A percentile compares a stretch with the other conserved stretches of the same genome.
Conservation (phyloP, 2,888 invertebrate species). For the Omphaloscelis lunosa region DNA sequence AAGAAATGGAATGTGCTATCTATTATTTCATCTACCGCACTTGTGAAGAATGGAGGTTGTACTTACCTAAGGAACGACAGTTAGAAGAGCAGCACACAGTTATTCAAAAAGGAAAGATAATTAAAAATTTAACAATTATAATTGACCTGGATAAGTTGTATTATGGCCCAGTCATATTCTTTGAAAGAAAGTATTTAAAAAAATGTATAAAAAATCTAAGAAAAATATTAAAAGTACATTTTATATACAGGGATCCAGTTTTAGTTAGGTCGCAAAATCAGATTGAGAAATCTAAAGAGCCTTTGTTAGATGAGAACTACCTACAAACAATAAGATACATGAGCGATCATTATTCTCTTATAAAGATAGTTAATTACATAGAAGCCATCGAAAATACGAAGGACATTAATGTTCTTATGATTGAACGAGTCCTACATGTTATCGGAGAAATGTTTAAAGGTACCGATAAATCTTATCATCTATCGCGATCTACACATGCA, state of each 20-base stretch:
- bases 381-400: slow-evolving; percentile 13
- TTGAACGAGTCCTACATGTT: slow-evolving; percentile 51
- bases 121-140: background rate
- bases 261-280: too few relatives aligned
- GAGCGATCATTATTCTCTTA: slow-evolving; percentile 45
- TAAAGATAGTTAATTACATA: slow-evolving; percentile 41
- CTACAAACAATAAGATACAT: slow-evolving; percentile 9
- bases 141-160: slow-evolving; percentile 18
- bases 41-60: slow-evolving; percentile 52
- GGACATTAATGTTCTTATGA: slow-evolving; percentile 16
- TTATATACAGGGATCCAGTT: too few relatives aligned
- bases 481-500: slow-evolving; percentile 1
- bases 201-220: too few relatives aligned
- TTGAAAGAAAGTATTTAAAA: too few relatives aligned
- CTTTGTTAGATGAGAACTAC: slow-evolving; percentile 14
- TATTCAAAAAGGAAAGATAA: background rate
- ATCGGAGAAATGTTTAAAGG: slow-evolving; percentile 54
- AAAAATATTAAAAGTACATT: too few relatives aligned
- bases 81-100: background rate
- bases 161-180: slow-evolving; percentile 17
- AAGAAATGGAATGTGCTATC: slow-evolving; percentile 50
- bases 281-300: too few relatives aligned
- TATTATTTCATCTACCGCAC: slow-evolving; percentile 53
- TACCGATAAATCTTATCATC: slow-evolving; percentile 11
- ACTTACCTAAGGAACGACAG: slow-evolving; percentile 30